Conservation (phyloP, 2,888 invertebrate species). For the Tribolium freemani region DNA sequence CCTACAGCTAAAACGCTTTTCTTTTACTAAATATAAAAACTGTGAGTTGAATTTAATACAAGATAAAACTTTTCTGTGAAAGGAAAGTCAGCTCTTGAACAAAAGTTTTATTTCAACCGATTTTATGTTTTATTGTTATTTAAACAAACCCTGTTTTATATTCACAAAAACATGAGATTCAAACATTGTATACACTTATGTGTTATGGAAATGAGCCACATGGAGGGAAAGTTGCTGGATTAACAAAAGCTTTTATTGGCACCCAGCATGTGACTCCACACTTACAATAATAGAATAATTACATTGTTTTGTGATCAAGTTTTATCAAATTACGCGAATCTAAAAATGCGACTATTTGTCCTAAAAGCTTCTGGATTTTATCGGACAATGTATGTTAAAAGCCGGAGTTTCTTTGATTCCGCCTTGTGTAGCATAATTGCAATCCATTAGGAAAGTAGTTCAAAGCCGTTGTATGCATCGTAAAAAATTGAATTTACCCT, state of each 20-base stretch:
- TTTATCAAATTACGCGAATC: neutral
- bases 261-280: neutral
- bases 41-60: neutral
- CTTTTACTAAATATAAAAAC: neutral
- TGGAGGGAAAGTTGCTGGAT: neutral
- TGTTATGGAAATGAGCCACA: neutral
- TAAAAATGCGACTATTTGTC: neutral
- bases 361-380: neutral
- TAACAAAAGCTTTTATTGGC: neutral
- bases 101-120: neutral
- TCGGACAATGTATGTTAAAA: neutral
- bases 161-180: neutral
- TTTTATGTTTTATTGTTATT: neutral
- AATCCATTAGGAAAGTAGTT: conserved; percentile 11
- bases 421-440: neutral
- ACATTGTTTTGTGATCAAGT: neutral
- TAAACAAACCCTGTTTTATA: neutral
- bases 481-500: conserved; percentile 1
- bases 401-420: neutral
- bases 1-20: neutral
- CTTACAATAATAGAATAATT: neutral
- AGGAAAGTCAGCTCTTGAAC: neutral
- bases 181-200: neutral
- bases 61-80: neutral
- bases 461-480: conserved; percentile 2